Evolutionary conservation across 2,888 invertebrate genomes (phyloP).

Genomic region (Invenusta paracnida): DNA sequence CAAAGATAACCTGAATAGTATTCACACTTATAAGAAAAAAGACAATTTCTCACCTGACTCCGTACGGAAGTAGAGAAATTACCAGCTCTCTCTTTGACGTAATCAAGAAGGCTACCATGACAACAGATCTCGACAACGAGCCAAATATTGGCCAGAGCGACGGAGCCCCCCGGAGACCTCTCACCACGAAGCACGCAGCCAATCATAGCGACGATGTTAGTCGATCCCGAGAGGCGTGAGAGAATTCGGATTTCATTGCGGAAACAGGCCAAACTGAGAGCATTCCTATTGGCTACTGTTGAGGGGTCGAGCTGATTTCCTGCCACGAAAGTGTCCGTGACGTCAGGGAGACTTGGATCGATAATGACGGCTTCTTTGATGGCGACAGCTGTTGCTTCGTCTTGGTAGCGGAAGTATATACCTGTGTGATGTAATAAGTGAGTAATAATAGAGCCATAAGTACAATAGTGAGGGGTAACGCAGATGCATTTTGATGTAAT

Average conservation of each 20-base stretch:
- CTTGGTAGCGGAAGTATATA: not conserved
- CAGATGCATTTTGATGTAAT: too few relatives aligned
- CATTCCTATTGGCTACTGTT: too few relatives aligned
- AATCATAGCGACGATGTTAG: not conserved
- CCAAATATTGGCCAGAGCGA: not conserved
- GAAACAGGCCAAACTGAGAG: constrained; percentile 31
- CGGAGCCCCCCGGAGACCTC: not conserved
- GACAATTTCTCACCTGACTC: too few relatives aligned
- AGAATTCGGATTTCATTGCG: constrained; percentile 19
- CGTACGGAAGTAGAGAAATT: not conserved
- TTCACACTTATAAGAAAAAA: too few relatives aligned
- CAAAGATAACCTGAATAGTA: too few relatives aligned
- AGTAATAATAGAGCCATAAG: too few relatives aligned
- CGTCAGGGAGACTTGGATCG: not conserved
- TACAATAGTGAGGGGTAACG: too few relatives aligned
- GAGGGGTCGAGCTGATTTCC: too few relatives aligned
- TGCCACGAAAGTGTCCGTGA: not conserved
- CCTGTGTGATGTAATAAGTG: too few relatives aligned
- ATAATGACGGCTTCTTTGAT: not conserved
- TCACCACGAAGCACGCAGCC: not conserved
- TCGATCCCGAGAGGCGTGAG: not conserved
- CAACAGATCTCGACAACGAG: not conserved
- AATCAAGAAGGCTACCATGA: not conserved
- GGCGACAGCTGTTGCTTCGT: not conserved
- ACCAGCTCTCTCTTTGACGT: not conserved